Base-by-base conservation (phyloP, 1,140 invertebrate species). In the Tenebrio molitor region DNA sequence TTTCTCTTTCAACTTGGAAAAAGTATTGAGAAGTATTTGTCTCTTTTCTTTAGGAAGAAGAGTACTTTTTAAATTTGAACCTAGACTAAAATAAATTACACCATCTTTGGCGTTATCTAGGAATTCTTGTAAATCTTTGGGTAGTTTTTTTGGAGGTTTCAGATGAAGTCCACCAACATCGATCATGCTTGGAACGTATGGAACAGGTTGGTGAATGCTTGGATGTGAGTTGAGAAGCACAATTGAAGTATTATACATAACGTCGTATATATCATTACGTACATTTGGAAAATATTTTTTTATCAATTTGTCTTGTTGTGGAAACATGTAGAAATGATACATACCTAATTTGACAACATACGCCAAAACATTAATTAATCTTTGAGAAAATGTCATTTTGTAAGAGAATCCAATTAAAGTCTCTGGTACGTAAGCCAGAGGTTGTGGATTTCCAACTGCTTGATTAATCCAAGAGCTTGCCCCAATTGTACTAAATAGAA, bases 181-280 rank as follows among this genome's bases (percentile, higher is more conserved):
- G 1, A 85, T 82, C 62, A 85, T 85, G 75, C 83, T 88, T 0
- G 89, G 88, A 25, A 88, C 73, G 8, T 84, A 79, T 0, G 89
- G 87, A 39, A 84, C 81, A 8, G 86, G 81, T 53, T 86, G 84
- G 46, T 86, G 85, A 8, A 89, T 77, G 0, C 82, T 83, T 4
- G 86, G 83, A 75, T 89, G 87, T n/a, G 87, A 87, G 71, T 91
- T 90, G 0, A 86, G 62, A 6, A 92, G 85, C 0, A 86, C 74
- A 6, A 86, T 78, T 0, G 88, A 87, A 16, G 83, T 42, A 78
- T 89, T 86, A 21, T 75, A 82, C 39, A 86, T 83, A 74, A 88
- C 74, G 1, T 86, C 81, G 68, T 79, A 80, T 34, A 89, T 76
- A 77, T n/a, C n/a, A n/a, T 81, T 83, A 1, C 87, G 87, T 15